Conservation (phyloP, 2,113 vertebrate species). For the Cochlearius cochlearius region DNA sequence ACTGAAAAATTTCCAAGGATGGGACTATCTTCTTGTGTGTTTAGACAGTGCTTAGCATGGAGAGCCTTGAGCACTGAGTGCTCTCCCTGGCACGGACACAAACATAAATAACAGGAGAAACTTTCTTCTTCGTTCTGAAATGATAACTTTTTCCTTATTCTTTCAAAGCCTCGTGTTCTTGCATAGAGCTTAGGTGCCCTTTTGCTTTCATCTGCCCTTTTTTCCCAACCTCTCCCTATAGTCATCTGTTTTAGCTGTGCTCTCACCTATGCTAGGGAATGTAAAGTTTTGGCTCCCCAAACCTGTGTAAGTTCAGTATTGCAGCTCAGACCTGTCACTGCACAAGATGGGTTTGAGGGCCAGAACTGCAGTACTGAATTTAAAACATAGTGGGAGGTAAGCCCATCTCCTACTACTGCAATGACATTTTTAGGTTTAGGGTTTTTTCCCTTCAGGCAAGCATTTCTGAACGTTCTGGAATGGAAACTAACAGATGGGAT, state of each 20-base stretch:
- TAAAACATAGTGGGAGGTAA: constrained; percentile 33
- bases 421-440: constrained; percentile 10
- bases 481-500: constrained; percentile 69
- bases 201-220: not conserved
- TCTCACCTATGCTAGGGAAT: not conserved
- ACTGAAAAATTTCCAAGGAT: not conserved
- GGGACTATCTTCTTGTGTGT: not conserved
- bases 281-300: not conserved
- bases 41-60: not conserved
- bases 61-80: not conserved
- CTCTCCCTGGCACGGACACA: not conserved
- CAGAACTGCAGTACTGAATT: constrained; percentile 28
- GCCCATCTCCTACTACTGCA: not conserved
- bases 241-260: not conserved
- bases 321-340: not conserved
- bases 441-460: constrained; percentile 40
- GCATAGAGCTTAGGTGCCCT: not conserved
- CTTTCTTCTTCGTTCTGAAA: not conserved
- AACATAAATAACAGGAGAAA: not conserved
- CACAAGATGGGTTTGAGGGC: not conserved
- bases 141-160: not conserved
- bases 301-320: not conserved
- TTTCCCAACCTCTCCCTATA: not conserved
- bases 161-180: not conserved
- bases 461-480: constrained; percentile 57